Base-by-base conservation (phyloP, 2,113 vertebrate genomes). In the crab-eating macaque (Macaca fascicularis) region DNA sequence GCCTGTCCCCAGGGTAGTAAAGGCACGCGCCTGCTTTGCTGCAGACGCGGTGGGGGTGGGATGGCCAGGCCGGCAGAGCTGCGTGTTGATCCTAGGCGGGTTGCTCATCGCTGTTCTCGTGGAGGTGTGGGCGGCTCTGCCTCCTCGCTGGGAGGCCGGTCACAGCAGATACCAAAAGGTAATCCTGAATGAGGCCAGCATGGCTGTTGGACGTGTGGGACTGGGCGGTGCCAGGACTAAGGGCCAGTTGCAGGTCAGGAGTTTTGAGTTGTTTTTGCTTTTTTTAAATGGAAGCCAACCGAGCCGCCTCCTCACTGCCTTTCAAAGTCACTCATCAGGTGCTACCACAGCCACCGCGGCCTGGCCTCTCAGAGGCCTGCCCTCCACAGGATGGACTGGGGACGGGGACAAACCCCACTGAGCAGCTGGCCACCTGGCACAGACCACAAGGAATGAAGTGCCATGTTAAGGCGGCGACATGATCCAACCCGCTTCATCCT, bases 381-480 rank as follows among this genome's bases (percentile, higher is more conserved):
- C 6, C 14, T 69, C 67, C 16, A 35, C 16, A 69, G 67, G 67
- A 32, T 2, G 1, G 64, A 3, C 6, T 13, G 43, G 16, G 40
- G 25, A 17, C 7, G 9, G 67, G 38, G 50, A 32, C 61, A 32
- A 87, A 32, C 2, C 50, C 48, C 48, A 40, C 5, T 32, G 38
- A 74, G 70, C 70, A 40, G 38, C 86, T 2, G n/a, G 50, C 50
- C 48, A 30, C 14, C 61, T 32, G 61, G 74, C 40, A 19, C 4
- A 14, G 48, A 43, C 48, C 25, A 38, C 19, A 11, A 1, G 43
- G 69, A 11, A 1, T 17, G 69, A 16, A 75, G 22, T 23, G 72
- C 30, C 5, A 1, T 16, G 45, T 43, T 13, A 3, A 38, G 45
- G 43, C 8, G 10, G 22, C 10, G 0, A 9, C 12, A 16, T 7